These are phyloP conservation scores for Lineus longissimus DNA, from an alignment of 1,140 invertebrate species.

Conservation along the genomic window DNA sequence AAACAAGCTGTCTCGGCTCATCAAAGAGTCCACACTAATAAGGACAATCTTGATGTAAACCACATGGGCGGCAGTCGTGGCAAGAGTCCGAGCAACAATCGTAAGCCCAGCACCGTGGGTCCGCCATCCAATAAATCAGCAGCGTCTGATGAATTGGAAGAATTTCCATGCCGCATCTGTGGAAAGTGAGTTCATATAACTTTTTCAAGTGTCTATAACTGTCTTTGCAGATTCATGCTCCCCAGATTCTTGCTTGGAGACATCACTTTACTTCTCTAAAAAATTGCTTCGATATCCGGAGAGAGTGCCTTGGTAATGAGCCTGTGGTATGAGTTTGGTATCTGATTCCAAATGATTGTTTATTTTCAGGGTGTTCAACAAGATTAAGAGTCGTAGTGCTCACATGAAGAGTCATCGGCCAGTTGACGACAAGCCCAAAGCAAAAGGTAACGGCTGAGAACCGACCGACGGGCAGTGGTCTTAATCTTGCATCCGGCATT, in stretches of 20 bases:
- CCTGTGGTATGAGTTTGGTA: too few relatives aligned
- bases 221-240: too few relatives aligned
- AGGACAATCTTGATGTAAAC: not conserved
- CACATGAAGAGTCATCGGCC: conserved; percentile 90
- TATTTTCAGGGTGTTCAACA: conserved; percentile 85
- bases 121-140: conserved; percentile 16
- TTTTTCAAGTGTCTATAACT: too few relatives aligned
- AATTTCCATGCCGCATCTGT: conserved; percentile 91
- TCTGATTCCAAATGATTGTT: too few relatives aligned
- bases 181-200: conserved; percentile 79
- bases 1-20: conserved; percentile 74
- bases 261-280: too few relatives aligned
- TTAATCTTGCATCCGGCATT: too few relatives aligned
- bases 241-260: too few relatives aligned
- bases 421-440: conserved; percentile 27
- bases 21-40: conserved; percentile 62
- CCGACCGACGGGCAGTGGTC: too few relatives aligned
- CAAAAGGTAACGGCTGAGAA: conserved; percentile 5
- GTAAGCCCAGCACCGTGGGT: conserved; percentile 9
- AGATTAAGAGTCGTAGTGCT: conserved; percentile 95
- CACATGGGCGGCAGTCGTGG: conserved; percentile 6
- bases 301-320: too few relatives aligned
- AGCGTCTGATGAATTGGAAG: conserved; percentile 55
- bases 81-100: not conserved
- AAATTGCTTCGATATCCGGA: too few relatives aligned